phyloP scores from a whole-genome alignment of 30 jellyfish, hydroid and myxozoan species.

The Pseudorhiza aurosa region DNA sequence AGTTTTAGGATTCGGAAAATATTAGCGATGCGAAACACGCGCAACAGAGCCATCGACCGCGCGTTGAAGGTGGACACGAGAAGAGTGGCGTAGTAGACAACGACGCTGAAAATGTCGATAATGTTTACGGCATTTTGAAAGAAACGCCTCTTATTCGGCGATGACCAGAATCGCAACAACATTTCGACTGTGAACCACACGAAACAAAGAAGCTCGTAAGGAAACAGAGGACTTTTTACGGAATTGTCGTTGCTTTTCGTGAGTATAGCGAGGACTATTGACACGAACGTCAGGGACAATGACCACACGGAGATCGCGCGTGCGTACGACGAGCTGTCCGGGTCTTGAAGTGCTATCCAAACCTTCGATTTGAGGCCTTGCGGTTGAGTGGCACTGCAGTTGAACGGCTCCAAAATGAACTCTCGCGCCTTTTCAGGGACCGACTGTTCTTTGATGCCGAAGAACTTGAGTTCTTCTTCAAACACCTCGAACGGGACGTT shows the following conservation, averaged over 20 bases:
- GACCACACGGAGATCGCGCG: conserved; percentile 61
- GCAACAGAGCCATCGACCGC: conserved; percentile 64
- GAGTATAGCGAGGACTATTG: conserved; percentile 59
- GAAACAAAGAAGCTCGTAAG: conserved; percentile 77
- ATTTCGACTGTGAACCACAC: conserved; percentile 80
- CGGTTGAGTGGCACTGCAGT: background rate
- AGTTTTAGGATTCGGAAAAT: conserved; percentile 79
- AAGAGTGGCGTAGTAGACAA: conserved; percentile 56
- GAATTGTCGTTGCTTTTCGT: conserved; percentile 35
- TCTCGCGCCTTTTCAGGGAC: conserved; percentile 60
- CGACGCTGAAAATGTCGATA: conserved; percentile 67
- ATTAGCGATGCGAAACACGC: conserved; percentile 85
- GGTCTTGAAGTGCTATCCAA: conserved; percentile 66
- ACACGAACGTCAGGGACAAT: conserved; percentile 50
- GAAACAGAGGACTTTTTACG: conserved; percentile 53
- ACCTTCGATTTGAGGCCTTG: conserved; percentile 34
- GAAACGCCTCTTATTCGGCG: conserved; percentile 66
- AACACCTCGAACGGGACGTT: conserved; percentile 93
- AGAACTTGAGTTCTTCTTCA: conserved; percentile 76
- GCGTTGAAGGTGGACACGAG: conserved; percentile 68
- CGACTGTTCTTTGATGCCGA: conserved; percentile 56
- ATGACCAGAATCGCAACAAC: conserved; percentile 68
- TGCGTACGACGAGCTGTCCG: conserved; percentile 69
- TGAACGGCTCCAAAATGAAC: conserved; percentile 54
- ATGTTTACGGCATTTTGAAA: conserved; percentile 73